These are phyloP conservation scores for Platyscapa corneri DNA, from an alignment of 1,140 invertebrate species.

Conservation along the genomic window DNA sequence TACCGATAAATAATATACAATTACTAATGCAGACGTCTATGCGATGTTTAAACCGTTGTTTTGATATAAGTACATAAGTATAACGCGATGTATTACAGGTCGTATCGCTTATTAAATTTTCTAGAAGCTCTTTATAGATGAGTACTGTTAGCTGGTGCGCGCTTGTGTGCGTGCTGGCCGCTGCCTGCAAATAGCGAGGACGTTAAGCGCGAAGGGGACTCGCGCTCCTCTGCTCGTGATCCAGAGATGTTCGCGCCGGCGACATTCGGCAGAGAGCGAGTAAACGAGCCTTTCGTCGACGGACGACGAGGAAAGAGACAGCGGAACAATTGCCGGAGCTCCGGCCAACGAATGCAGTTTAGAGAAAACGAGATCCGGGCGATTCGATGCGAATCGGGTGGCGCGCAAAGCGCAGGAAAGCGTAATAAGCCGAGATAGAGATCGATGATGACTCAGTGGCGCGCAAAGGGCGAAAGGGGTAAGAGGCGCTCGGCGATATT, in stretches of 20 bases:
- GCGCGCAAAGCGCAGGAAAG: background rate
- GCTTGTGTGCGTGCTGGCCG: no score
- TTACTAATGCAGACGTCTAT: background rate
- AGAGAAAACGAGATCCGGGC: background rate
- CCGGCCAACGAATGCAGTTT: background rate
- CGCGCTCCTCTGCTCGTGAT: no score
- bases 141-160: background rate
- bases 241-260: no score
- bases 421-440: slow-evolving; percentile 33
- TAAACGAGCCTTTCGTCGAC: no score
- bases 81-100: background rate
- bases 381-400: background rate
- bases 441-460: slow-evolving; percentile 15
- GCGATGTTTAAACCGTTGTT: background rate
- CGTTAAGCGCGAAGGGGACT: no score
- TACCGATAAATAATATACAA: background rate
- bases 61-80: background rate
- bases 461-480: background rate
- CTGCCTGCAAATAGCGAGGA: no score
- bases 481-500: slow-evolving; percentile 7
- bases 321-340: background rate
- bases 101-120: background rate
- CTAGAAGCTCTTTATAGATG: background rate
- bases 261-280: no score
- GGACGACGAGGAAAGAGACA: background rate